Evolutionary conservation across 2,888 invertebrate species (phyloP).

Genomic region (Platynereis dumerilii): DNA sequence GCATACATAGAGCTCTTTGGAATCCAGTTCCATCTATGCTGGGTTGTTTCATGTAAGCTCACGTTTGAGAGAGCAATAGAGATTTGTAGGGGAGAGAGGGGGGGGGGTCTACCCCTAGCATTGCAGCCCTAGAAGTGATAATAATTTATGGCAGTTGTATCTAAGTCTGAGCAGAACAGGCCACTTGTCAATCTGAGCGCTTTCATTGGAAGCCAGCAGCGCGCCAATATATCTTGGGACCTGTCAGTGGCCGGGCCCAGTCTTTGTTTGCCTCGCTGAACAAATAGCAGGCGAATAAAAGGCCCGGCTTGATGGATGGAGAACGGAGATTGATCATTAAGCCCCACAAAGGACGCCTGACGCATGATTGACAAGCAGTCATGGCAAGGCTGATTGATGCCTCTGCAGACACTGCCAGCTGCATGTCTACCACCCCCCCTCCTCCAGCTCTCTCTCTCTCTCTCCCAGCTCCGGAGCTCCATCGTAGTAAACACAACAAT

Average conservation of each 20-base stretch:
- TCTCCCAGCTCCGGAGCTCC: not conserved
- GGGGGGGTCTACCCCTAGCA: not conserved
- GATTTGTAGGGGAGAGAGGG: not conserved
- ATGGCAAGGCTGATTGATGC: slow-evolving; percentile 60
- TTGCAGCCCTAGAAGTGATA: slow-evolving; percentile 5
- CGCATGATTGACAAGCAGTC: slow-evolving; percentile 59
- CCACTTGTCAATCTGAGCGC: slow-evolving; percentile 22
- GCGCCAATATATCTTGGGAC: slow-evolving; percentile 42
- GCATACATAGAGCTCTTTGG: too few relatives aligned
- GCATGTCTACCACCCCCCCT: slow-evolving; percentile 8
- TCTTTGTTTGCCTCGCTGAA: slow-evolving; percentile 57
- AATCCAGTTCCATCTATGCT: too few relatives aligned
- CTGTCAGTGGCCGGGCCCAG: slow-evolving; percentile 46
- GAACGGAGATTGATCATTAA: slow-evolving; percentile 56
- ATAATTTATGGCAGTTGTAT: slow-evolving; percentile 21
- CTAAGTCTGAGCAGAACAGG: not conserved
- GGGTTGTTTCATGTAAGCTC: too few relatives aligned
- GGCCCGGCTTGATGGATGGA: slow-evolving; percentile 53
- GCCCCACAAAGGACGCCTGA: slow-evolving; percentile 56
- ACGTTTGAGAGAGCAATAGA: too few relatives aligned
- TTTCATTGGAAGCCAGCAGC: slow-evolving; percentile 25
- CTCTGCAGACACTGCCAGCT: slow-evolving; percentile 17
- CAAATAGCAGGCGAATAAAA: slow-evolving; percentile 59
- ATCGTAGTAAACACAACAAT: too few relatives aligned
- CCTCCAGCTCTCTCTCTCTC: slow-evolving; percentile 12